Conservation (phyloP, 2,888 invertebrate species). For the Temnothorax unifasciatus region DNA sequence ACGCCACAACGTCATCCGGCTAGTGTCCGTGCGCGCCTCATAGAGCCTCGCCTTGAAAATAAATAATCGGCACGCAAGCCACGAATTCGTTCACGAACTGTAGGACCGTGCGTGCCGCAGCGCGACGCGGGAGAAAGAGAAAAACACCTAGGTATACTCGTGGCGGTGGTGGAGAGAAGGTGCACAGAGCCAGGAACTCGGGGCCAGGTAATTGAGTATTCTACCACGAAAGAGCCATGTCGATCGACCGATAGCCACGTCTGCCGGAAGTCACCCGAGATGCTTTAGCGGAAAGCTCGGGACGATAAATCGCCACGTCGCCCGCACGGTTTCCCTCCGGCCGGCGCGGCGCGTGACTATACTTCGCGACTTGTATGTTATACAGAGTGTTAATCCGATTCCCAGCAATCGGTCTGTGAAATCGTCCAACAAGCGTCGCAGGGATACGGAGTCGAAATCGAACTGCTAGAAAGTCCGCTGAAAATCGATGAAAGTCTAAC, state of each 20-base stretch:
- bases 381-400: slow-evolving; percentile 52
- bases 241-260: slow-evolving; percentile 83
- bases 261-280: slow-evolving; percentile 83
- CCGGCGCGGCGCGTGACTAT: slow-evolving; percentile 47
- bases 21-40: slow-evolving; percentile 43
- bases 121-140: not conserved
- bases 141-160: slow-evolving; percentile 13
- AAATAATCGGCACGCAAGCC: slow-evolving; percentile 65
- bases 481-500: not conserved
- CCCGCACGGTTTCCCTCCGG: slow-evolving; percentile 35
- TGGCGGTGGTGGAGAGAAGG: slow-evolving; percentile 17
- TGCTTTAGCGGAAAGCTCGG: slow-evolving; percentile 82
- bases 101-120: slow-evolving; percentile 6
- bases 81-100: slow-evolving; percentile 22
- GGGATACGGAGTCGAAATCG: not conserved
- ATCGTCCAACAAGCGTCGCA: not conserved
- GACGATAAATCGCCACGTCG: slow-evolving; percentile 79
- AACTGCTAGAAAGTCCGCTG: not conserved
- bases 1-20: slow-evolving; percentile 45
- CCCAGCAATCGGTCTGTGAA: slow-evolving; percentile 43
- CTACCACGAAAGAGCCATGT: slow-evolving; percentile 82
- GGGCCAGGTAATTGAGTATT: slow-evolving; percentile 83
- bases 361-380: slow-evolving; percentile 14
- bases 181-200: slow-evolving; percentile 40
- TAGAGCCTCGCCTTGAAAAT: slow-evolving; percentile 44